A percentile compares a stretch with the other conserved stretches of the same genome.
phyloP scores from a whole-genome alignment of 2,797 vertebrate genomes.

The Channa striata region DNA sequence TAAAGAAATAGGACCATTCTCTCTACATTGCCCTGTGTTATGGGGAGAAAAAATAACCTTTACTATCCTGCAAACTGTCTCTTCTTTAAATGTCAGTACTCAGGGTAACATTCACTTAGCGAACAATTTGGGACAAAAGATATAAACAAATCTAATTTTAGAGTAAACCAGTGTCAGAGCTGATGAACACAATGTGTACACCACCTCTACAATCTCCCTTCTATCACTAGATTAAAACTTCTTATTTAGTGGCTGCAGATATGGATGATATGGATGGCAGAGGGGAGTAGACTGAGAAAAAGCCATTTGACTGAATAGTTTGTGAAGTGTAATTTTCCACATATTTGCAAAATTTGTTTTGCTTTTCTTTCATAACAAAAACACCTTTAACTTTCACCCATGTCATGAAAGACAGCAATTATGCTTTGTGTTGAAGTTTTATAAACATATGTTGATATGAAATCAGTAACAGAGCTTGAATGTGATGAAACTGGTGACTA shows the following conservation, averaged over 20 bases:
- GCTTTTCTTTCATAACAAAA: conserved; percentile 48
- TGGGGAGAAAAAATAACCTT: conserved; percentile 40
- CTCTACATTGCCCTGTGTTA: conserved; percentile 6
- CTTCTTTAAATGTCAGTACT: conserved; percentile 32
- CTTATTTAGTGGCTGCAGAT: conserved; percentile 35
- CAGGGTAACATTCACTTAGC: conserved; percentile 33
- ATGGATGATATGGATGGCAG: background rate
- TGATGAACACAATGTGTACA: conserved; percentile 48
- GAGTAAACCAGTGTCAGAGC: conserved; percentile 50
- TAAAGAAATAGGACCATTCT: conserved; percentile 1
- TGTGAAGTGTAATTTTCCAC: conserved; percentile 28
- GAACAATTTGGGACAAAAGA: conserved; percentile 52
- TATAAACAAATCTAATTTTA: conserved; percentile 66
- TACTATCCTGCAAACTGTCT: conserved; percentile 44
- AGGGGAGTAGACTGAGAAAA: conserved; percentile 6
- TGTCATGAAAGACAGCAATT: conserved; percentile 12
- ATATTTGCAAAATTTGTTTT: conserved; percentile 43
- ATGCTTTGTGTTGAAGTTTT: background rate
- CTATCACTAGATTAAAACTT: conserved; percentile 28
- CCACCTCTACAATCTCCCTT: conserved; percentile 18
- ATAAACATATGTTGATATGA: conserved; percentile 34
- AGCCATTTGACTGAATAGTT: conserved; percentile 9
- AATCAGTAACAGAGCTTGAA: conserved; percentile 5
- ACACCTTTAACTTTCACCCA: conserved; percentile 21
- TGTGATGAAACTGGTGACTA: conserved; percentile 32